These are phyloP conservation scores for Zosterops lateralis DNA, from an alignment of 2,113 vertebrate genomes.

Conservation along the genomic window DNA sequence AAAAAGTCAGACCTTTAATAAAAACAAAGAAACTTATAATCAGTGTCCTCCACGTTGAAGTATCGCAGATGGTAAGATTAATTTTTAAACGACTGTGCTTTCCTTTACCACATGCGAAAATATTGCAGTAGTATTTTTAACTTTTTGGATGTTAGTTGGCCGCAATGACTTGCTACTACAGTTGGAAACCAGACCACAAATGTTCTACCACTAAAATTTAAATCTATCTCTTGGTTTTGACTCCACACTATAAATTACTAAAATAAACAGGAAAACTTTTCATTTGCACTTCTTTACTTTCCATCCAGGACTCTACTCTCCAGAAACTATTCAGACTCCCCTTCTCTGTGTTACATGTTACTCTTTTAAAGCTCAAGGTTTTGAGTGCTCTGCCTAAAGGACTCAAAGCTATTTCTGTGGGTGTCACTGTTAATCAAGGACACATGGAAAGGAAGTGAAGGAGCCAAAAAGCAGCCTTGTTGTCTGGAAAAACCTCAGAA, in stretches of 20 bases:
- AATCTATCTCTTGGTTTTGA: conserved; percentile 26
- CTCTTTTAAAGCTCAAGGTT: neutral
- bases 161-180: conserved; percentile 45
- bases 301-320: neutral
- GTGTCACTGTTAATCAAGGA: conserved; percentile 49
- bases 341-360: neutral
- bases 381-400: conserved; percentile 12
- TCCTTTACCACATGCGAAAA: conserved; percentile 29
- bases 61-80: neutral
- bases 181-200: conserved; percentile 47
- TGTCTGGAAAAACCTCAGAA: conserved; percentile 43
- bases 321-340: neutral
- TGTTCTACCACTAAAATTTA: conserved; percentile 36
- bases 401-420: conserved; percentile 1
- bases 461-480: conserved; percentile 33
- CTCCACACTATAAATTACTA: conserved; percentile 48
- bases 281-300: conserved; percentile 32
- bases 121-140: conserved; percentile 32
- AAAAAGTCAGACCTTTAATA: neutral
- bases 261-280: conserved; percentile 38
- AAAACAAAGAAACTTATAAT: neutral
- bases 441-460: conserved; percentile 41
- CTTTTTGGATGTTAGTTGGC: conserved; percentile 35
- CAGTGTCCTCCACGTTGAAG: neutral
- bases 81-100: neutral